Evolutionary conservation across 2,113 vertebrate genomes (phyloP).

Genomic region (Podarcis raffonei): DNA sequence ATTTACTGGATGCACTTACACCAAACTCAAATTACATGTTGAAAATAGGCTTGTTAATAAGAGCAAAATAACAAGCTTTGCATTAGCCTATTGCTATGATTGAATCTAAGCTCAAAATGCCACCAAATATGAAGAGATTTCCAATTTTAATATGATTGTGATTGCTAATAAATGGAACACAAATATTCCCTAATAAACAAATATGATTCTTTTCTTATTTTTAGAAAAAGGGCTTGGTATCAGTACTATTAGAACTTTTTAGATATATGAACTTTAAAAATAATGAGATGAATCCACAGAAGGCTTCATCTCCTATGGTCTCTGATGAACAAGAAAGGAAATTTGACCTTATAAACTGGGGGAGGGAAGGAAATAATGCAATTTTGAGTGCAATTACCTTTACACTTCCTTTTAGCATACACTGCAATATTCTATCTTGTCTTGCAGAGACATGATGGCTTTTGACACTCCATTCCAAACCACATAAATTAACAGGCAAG

Average conservation of each 20-base stretch:
- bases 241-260: background rate
- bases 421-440: background rate
- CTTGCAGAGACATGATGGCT: background rate
- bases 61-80: background rate
- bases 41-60: background rate
- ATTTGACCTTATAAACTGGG: background rate
- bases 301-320: background rate
- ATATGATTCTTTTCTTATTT: background rate
- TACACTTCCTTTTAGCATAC: background rate
- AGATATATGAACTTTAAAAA: background rate
- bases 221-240: background rate
- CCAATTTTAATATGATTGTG: background rate
- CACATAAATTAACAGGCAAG: background rate
- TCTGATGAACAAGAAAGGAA: background rate
- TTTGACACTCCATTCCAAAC: background rate
- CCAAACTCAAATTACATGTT: background rate
- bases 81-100: background rate
- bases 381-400: background rate
- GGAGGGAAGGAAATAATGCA: background rate
- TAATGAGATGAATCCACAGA: background rate
- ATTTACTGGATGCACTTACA: slow-evolving; percentile 21
- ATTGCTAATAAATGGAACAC: slow-evolving; percentile 19
- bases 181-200: background rate
- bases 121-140: slow-evolving; percentile 27
- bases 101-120: background rate